Evolutionary conservation across 2,797 vertebrate species (phyloP).

Genomic region (Columba guinea): DNA sequence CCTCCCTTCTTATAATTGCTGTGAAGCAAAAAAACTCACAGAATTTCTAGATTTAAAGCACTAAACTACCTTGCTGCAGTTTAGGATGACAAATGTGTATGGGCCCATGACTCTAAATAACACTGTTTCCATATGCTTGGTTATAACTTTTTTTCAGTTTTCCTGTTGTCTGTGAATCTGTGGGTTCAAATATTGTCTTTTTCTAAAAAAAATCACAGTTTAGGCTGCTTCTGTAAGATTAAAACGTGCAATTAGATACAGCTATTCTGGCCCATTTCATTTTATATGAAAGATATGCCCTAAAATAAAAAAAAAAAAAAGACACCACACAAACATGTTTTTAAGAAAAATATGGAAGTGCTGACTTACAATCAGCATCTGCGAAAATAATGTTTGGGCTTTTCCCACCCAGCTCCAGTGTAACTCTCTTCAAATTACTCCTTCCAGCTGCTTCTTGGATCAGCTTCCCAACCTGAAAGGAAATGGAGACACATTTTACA

Average conservation of each 20-base stretch:
- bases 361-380: conserved; percentile 95
- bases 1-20: not conserved
- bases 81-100: not conserved
- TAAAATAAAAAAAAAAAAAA: not conserved
- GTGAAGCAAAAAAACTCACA: not conserved
- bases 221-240: not conserved
- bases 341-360: not conserved
- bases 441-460: conserved; percentile 99
- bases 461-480: conserved; percentile 93
- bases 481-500: conserved; percentile 72
- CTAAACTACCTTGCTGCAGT: not conserved
- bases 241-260: not conserved
- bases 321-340: not conserved
- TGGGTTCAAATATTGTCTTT: not conserved
- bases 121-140: not conserved
- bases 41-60: not conserved
- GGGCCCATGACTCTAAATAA: not conserved
- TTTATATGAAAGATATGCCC: not conserved
- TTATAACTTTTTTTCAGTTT: not conserved
- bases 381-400: conserved; percentile 99
- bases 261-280: not conserved
- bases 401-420: conserved; percentile 98
- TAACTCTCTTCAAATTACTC: conserved; percentile 98
- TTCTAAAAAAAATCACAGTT: not conserved
- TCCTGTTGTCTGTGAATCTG: not conserved